Conservation (phyloP, 2,888 invertebrate species). For the Trachelus iudaicus region DNA sequence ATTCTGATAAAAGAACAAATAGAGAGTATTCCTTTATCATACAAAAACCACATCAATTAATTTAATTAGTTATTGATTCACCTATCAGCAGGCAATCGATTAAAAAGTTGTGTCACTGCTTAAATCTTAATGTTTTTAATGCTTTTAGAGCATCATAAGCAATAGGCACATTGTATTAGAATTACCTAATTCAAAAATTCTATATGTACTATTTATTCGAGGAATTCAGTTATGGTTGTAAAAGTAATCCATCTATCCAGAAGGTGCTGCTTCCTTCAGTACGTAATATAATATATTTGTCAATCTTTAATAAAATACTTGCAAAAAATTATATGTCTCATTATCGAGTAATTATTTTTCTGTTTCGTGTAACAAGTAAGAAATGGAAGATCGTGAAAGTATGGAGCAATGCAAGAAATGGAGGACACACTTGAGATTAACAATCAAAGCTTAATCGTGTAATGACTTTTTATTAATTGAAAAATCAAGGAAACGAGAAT, state of each 20-base stretch:
- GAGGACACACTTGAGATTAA: background rate
- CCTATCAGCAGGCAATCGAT: background rate
- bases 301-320: background rate
- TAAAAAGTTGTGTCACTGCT: background rate
- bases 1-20: background rate
- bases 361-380: background rate
- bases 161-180: background rate
- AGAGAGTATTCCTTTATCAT: background rate
- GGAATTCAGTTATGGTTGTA: background rate
- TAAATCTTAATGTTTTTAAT: background rate
- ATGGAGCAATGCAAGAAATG: background rate
- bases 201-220: background rate
- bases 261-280: background rate
- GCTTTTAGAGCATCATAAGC: background rate
- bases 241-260: background rate
- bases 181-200: background rate
- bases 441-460: slow-evolving; percentile 15
- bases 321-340: background rate
- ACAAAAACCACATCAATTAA: background rate
- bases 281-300: background rate
- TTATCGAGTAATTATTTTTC: background rate
- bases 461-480: slow-evolving; percentile 52
- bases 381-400: background rate
- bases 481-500: slow-evolving; percentile 46
- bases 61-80: background rate